A percentile compares a stretch with the other conserved stretches of the same genome.
Evolutionary conservation across 2,113 vertebrate genomes (phyloP).

Genomic region (Eurypyga helias): DNA sequence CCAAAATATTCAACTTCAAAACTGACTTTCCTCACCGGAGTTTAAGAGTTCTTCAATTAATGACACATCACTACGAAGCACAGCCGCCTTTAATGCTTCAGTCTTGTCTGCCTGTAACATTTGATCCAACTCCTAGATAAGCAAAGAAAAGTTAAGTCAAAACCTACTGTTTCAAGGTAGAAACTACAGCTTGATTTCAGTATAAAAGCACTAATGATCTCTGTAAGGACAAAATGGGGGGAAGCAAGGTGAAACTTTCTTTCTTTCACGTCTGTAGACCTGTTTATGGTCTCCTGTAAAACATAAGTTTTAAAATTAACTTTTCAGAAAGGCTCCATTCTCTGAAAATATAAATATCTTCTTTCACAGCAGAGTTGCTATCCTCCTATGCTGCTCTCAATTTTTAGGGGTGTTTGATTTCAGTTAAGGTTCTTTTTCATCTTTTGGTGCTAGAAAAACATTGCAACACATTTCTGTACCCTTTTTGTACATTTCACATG

Average conservation of each 20-base stretch:
- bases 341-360: neutral
- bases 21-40: slow-evolving; percentile 69
- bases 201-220: neutral
- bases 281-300: neutral
- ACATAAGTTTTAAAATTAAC: neutral
- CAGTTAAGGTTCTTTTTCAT: neutral
- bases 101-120: slow-evolving; percentile 49
- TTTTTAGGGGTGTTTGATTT: neutral
- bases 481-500: neutral
- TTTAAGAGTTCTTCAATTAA: slow-evolving; percentile 84
- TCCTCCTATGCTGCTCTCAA: fast-evolving
- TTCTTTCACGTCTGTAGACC: neutral
- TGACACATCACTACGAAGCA: slow-evolving; percentile 77
- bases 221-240: neutral
- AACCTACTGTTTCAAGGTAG: neutral
- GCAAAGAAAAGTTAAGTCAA: neutral
- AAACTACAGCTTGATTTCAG: neutral
- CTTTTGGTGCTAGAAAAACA: neutral
- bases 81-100: slow-evolving; percentile 83
- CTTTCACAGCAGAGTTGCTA: neutral
- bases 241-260: neutral
- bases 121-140: slow-evolving; percentile 62
- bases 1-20: neutral
- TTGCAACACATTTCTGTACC: neutral
- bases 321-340: neutral